Evolutionary conservation across 37 sponge, comb jelly and placozoan species (phyloP).

Genomic region (Cladorhizidae sp.): DNA sequence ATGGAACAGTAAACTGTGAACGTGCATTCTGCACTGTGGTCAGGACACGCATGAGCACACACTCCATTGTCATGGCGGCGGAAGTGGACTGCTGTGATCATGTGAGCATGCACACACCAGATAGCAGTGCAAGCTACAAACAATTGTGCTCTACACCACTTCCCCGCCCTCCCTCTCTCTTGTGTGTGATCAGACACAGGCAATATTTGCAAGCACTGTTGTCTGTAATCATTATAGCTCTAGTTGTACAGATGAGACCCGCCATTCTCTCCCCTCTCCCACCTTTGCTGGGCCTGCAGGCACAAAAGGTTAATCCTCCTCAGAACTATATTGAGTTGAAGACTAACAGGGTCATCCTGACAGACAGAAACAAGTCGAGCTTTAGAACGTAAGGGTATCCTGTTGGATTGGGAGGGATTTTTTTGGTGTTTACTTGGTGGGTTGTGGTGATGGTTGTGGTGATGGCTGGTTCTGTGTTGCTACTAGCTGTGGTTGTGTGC

Average conservation of each 20-base stretch:
- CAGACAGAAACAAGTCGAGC: slow-evolving; percentile 72
- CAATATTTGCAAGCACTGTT: too few relatives aligned
- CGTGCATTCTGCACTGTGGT: slow-evolving; percentile 75
- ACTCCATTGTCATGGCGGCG: slow-evolving; percentile 85
- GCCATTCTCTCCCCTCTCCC: background rate
- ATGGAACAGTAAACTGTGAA: slow-evolving; percentile 55
- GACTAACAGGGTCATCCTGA: slow-evolving; percentile 70
- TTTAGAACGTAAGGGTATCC: slow-evolving; percentile 61
- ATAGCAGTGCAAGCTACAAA: too few relatives aligned
- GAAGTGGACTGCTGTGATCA: slow-evolving; percentile 84
- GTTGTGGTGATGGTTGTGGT: too few relatives aligned
- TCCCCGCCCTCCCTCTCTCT: too few relatives aligned
- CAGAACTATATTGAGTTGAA: slow-evolving; percentile 84
- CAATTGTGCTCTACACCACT: too few relatives aligned
- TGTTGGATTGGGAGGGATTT: too few relatives aligned
- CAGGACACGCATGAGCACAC: slow-evolving; percentile 66
- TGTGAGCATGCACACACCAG: slow-evolving; percentile 35
- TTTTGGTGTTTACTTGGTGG: too few relatives aligned
- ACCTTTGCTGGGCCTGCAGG: background rate
- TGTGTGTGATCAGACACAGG: too few relatives aligned
- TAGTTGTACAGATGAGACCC: background rate
- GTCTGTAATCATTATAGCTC: background rate
- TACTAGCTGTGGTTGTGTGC: too few relatives aligned
- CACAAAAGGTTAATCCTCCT: slow-evolving; percentile 50
- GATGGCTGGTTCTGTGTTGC: too few relatives aligned